A percentile compares a stretch with the other conserved stretches of the same genome.
Conservation (phyloP, 30 jellyfish, hydroid and myxozoan species). For the Aurelia aurita complex sp. Pacific region DNA sequence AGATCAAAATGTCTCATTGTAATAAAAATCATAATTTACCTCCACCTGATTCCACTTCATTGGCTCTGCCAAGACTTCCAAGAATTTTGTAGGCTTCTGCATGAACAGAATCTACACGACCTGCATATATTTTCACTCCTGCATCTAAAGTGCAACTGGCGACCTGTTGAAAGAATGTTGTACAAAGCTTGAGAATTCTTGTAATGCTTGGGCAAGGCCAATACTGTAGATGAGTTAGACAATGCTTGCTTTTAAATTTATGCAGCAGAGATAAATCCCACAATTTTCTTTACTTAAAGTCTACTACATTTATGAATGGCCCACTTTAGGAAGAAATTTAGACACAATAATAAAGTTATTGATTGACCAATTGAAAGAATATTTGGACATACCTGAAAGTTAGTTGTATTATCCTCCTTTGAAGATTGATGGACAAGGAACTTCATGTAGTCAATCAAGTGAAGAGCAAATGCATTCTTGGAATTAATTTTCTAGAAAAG, state of each 20-base stretch:
- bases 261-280: too few species aligned
- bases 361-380: not conserved
- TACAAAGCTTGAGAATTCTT: not conserved
- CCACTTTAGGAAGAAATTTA: not conserved
- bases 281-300: too few species aligned
- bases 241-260: too few species aligned
- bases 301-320: too few species aligned
- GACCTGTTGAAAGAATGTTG: slow-evolving; percentile 25
- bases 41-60: slow-evolving; percentile 26
- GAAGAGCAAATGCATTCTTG: slow-evolving; percentile 96
- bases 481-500: slow-evolving; percentile 85
- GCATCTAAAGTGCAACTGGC: slow-evolving; percentile 99
- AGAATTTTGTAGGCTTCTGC: slow-evolving; percentile 91
- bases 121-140: slow-evolving; percentile 95
- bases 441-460: slow-evolving; percentile 95
- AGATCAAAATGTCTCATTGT: too few species aligned
- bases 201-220: too few species aligned
- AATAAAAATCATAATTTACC: too few species aligned
- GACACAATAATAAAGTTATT: too few species aligned
- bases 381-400: slow-evolving; percentile 65
- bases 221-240: too few species aligned
- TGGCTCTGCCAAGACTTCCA: slow-evolving; percentile 90
- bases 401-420: slow-evolving; percentile 82
- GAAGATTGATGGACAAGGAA: slow-evolving; percentile 74
- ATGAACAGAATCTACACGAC: slow-evolving; percentile 96